Percentiles rank a stretch among this genome's conserved stretches.
phyloP scores from a whole-genome alignment of 2,888 invertebrate genomes.

The Pollenia angustigena region DNA sequence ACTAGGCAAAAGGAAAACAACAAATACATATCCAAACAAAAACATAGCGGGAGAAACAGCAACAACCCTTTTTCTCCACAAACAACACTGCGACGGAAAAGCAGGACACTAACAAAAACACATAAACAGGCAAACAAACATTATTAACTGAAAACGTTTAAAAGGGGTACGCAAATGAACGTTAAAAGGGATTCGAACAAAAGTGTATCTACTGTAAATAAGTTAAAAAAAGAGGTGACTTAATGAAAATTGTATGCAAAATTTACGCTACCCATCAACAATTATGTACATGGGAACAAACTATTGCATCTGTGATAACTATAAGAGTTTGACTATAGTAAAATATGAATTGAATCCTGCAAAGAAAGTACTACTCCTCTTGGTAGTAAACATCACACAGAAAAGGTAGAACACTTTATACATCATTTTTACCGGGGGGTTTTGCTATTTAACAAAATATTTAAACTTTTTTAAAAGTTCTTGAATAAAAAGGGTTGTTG shows the following conservation, averaged over 20 bases:
- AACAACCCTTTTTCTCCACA: slow-evolving; percentile 28
- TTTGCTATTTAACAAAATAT: background rate
- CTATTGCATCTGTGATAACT: background rate
- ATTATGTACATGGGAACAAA: slow-evolving; percentile 12
- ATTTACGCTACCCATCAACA: background rate
- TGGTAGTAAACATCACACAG: too few relatives aligned
- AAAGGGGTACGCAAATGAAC: slow-evolving; percentile 42
- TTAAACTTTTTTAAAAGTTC: background rate
- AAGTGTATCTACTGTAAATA: background rate
- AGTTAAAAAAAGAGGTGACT: background rate
- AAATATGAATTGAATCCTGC: too few relatives aligned
- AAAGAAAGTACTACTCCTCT: too few relatives aligned
- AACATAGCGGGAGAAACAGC: slow-evolving; percentile 28
- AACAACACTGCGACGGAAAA: slow-evolving; percentile 33
- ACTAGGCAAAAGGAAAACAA: slow-evolving; percentile 9
- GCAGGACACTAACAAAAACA: slow-evolving; percentile 46
- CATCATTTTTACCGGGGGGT: too few relatives aligned
- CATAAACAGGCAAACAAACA: background rate
- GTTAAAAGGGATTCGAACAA: background rate
- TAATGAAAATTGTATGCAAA: background rate
- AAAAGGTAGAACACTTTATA: too few relatives aligned
- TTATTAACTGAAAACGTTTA: slow-evolving; percentile 36
- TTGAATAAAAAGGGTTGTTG: slow-evolving; percentile 14
- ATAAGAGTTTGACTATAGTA: too few relatives aligned
- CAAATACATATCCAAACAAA: slow-evolving; percentile 30